These are phyloP conservation scores for Dendropsophus ebraccatus DNA, from an alignment of 2,113 vertebrate species.

Conservation along the genomic window DNA sequence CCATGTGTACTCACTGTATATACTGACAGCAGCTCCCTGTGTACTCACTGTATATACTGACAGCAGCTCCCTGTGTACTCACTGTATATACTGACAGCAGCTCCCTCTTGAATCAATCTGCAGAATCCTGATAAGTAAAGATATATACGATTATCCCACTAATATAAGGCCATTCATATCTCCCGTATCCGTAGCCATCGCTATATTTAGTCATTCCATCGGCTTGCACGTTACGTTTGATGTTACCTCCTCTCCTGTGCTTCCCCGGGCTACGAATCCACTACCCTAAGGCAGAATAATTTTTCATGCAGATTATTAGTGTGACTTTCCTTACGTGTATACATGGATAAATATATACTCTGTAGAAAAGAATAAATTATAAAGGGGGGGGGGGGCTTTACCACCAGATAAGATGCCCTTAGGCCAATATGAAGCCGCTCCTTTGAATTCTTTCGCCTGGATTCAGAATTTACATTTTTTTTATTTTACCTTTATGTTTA, in stretches of 20 bases:
- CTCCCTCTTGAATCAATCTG: too few species aligned
- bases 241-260: background rate
- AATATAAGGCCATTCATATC: background rate
- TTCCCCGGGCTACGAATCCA: conserved; percentile 1
- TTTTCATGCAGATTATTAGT: background rate
- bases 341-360: conserved; percentile 6
- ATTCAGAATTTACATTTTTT: background rate
- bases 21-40: too few species aligned
- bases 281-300: conserved; percentile 4
- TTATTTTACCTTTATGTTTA: background rate
- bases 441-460: background rate
- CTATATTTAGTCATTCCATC: conserved; percentile 3
- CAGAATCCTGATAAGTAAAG: too few species aligned
- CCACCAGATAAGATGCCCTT: background rate
- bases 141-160: too few species aligned
- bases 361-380: background rate
- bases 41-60: too few species aligned
- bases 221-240: background rate
- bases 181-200: too few species aligned
- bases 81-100: too few species aligned
- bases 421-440: background rate
- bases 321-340: background rate
- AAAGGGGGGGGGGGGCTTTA: background rate
- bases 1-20: too few species aligned
- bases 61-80: too few species aligned